Evolutionary conservation across 2,888 invertebrate genomes (phyloP).

Genomic region (Melikaiella ostensackeni): DNA sequence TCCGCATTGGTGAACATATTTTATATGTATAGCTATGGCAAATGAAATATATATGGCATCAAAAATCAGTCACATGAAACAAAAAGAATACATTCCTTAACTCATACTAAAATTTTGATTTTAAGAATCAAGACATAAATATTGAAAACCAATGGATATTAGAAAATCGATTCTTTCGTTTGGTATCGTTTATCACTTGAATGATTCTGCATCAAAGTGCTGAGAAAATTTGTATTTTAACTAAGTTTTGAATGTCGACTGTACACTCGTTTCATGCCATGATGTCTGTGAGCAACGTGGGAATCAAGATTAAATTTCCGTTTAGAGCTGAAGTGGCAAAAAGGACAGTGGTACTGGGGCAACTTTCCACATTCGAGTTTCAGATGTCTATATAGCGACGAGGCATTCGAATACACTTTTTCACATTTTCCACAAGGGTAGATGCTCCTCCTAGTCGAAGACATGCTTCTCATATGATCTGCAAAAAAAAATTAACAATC

Average conservation of each 20-base stretch:
- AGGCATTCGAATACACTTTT: constrained; percentile 80
- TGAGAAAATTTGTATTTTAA: neutral
- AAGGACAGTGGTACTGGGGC: constrained; percentile 74
- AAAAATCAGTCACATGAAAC: neutral
- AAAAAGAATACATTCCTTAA: neutral
- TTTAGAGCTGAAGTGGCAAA: constrained; percentile 72
- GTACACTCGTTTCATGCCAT: constrained; percentile 50
- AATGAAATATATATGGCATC: neutral
- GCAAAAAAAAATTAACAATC: constrained; percentile 24
- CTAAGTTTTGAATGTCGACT: constrained; percentile 2
- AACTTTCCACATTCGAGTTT: constrained; percentile 75
- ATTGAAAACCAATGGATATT: too few species aligned
- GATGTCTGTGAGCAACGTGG: constrained; percentile 67
- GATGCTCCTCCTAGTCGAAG: constrained; percentile 47
- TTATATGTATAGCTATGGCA: neutral
- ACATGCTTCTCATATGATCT: neutral
- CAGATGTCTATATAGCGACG: constrained; percentile 77
- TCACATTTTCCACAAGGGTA: constrained; percentile 78
- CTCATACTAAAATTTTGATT: neutral
- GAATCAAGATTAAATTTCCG: constrained; percentile 73
- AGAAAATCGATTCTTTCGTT: neutral
- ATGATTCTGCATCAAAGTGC: neutral
- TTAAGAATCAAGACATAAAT: neutral
- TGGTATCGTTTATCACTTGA: neutral
- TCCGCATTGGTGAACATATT: neutral